phyloP scores from a whole-genome alignment of 2,888 invertebrate genomes.

The Rhabditophanes sp. region DNA sequence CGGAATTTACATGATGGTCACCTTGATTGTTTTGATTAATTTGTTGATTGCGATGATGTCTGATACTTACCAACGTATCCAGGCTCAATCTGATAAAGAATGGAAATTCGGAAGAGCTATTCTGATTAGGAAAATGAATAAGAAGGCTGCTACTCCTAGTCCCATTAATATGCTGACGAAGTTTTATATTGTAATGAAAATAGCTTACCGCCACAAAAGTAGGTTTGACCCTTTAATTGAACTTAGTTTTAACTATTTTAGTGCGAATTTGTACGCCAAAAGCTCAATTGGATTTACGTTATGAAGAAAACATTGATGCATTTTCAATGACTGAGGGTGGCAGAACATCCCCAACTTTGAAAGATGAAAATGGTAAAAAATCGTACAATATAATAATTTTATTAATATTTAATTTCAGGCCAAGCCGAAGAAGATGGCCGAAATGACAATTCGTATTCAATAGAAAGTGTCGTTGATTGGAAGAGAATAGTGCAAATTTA shows the following conservation, averaged over 20 bases:
- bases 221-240: constrained; percentile 7
- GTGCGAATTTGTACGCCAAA: constrained; percentile 41
- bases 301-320: constrained; percentile 44
- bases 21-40: constrained; percentile 85
- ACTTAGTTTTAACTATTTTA: constrained; percentile 14
- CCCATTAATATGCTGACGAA: constrained; percentile 87
- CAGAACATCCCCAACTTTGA: constrained; percentile 18
- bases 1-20: constrained; percentile 92
- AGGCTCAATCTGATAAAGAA: constrained; percentile 98
- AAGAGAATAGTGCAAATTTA: constrained; percentile 36
- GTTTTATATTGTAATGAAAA: constrained; percentile 43
- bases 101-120: constrained; percentile 99
- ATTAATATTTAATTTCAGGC: constrained; percentile 1
- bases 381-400: constrained; percentile 6
- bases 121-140: constrained; percentile 92
- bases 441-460: constrained; percentile 14
- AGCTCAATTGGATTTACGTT: constrained; percentile 41
- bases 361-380: not conserved
- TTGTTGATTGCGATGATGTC: constrained; percentile 99
- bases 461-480: constrained; percentile 43
- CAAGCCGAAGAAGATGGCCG: constrained; percentile 12
- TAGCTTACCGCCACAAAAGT: constrained; percentile 41
- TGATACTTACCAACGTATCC: constrained; percentile 80
- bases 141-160: constrained; percentile 85
- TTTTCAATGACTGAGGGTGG: constrained; percentile 42